Percentiles rank a stretch among this genome's conserved stretches.
Evolutionary conservation across 2,113 vertebrate genomes (phyloP).

Genomic region (Chlamydotis undulata): DNA sequence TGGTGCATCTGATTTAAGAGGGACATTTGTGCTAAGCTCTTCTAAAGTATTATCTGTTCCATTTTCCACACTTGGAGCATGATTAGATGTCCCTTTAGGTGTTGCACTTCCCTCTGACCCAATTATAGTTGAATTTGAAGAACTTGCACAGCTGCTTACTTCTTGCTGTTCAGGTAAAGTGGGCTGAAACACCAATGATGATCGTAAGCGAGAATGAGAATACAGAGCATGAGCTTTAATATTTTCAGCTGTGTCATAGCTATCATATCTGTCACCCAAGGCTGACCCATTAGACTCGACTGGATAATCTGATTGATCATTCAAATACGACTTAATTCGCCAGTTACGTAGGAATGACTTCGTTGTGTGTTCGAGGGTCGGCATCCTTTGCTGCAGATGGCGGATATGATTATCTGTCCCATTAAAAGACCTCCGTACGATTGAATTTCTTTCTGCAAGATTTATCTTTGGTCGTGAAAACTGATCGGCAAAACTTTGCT

Average conservation of each 20-base stretch:
- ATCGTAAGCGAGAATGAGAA: constrained; percentile 82
- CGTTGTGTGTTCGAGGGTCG: constrained; percentile 86
- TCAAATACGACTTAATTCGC: constrained; percentile 92
- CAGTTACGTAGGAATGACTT: constrained; percentile 89
- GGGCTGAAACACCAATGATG: constrained; percentile 86
- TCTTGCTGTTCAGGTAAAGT: constrained; percentile 87
- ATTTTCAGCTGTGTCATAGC: constrained; percentile 71
- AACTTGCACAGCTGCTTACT: constrained; percentile 80
- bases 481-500: constrained; percentile 78
- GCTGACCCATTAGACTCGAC: constrained; percentile 69
- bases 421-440: constrained; percentile 85
- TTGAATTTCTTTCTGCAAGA: constrained; percentile 79
- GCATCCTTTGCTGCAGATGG: constrained; percentile 87
- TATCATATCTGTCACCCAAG: constrained; percentile 77
- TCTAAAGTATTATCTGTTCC: background rate
- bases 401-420: constrained; percentile 85
- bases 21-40: background rate
- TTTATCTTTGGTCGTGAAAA: constrained; percentile 72
- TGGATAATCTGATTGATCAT: constrained; percentile 79
- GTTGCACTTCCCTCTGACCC: constrained; percentile 76
- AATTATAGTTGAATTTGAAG: constrained; percentile 79
- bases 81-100: constrained; percentile 66
- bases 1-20: constrained; percentile 41
- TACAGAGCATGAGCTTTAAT: constrained; percentile 75
- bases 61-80: constrained; percentile 6